Evolutionary conservation across 1,140 invertebrate genomes (phyloP).

Genomic region (Pachyrhynchus sulphureomaculatus): DNA sequence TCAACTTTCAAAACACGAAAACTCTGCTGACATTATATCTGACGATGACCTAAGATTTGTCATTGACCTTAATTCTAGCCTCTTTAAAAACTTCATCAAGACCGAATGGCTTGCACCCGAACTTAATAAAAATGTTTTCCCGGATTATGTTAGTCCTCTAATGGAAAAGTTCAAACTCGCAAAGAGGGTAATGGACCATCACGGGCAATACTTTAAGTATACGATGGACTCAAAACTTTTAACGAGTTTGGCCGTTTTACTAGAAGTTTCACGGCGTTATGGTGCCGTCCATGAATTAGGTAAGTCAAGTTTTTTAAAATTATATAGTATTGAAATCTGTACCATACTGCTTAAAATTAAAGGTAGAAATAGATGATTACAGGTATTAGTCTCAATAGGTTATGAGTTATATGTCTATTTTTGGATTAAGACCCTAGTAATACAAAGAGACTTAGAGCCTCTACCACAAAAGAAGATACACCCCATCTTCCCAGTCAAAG

Average conservation of each 20-base stretch:
- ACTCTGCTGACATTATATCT: conserved; percentile 52
- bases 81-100: conserved; percentile 58
- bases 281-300: conserved; percentile 30
- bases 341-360: too few relatives aligned
- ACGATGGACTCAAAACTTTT: conserved; percentile 56
- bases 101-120: conserved; percentile 59
- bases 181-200: conserved; percentile 54
- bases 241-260: conserved; percentile 57
- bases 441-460: too few relatives aligned
- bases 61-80: conserved; percentile 61
- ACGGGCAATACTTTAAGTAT: conserved; percentile 54
- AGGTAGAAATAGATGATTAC: too few relatives aligned
- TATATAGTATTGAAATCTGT: too few relatives aligned
- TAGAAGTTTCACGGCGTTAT: conserved; percentile 40
- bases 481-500: too few relatives aligned
- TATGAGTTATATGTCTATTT: too few relatives aligned
- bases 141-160: conserved; percentile 59
- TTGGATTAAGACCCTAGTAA: too few relatives aligned
- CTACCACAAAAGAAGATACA: too few relatives aligned
- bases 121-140: conserved; percentile 41
- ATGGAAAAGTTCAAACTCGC: conserved; percentile 63
- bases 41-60: conserved; percentile 60
- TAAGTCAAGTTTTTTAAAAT: too few relatives aligned
- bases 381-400: too few relatives aligned
- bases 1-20: conserved; percentile 31